Evolutionary conservation across 2,888 invertebrate genomes (phyloP).

Genomic region (Notodonta ziczac): DNA sequence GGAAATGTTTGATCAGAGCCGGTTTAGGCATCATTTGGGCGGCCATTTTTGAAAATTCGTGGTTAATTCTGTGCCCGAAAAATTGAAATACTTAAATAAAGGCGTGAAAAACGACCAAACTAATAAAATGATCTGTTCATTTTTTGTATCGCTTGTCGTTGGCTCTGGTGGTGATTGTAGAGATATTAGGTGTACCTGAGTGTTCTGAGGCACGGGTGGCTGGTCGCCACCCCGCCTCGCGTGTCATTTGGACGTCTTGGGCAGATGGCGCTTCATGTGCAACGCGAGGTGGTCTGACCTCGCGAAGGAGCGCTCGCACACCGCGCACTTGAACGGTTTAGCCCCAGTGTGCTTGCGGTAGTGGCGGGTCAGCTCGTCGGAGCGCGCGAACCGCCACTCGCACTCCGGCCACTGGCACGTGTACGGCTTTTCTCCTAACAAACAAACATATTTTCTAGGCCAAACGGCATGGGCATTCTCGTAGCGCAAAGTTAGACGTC

Average conservation of each 20-base stretch:
- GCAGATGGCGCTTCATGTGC: constrained; percentile 98
- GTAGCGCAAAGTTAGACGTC: too few relatives aligned
- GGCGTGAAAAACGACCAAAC: too few relatives aligned
- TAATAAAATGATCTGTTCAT: too few relatives aligned
- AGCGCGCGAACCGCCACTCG: constrained; percentile 98
- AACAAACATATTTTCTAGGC: constrained; percentile 10
- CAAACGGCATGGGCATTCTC: neutral
- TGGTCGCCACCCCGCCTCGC: constrained; percentile 77
- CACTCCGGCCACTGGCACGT: constrained; percentile 99
- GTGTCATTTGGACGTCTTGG: constrained; percentile 91
- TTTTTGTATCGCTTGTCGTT: too few relatives aligned
- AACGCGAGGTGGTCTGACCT: constrained; percentile 97
- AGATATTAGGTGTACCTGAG: constrained; percentile 55
- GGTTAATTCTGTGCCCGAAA: too few relatives aligned
- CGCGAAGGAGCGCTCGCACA: constrained; percentile 97
- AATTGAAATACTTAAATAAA: too few relatives aligned
- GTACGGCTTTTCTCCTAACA: constrained; percentile 97
- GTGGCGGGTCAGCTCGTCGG: constrained; percentile 97
- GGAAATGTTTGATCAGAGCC: too few relatives aligned
- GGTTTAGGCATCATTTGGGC: too few relatives aligned
- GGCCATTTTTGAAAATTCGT: too few relatives aligned
- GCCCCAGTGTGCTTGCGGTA: constrained; percentile 99
- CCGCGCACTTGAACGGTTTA: constrained; percentile 98
- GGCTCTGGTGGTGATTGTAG: too few relatives aligned
- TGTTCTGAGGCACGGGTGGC: constrained; percentile 65